phyloP scores from a whole-genome alignment of 1,140 invertebrate genomes.

The Drosophila rhopaloa region DNA sequence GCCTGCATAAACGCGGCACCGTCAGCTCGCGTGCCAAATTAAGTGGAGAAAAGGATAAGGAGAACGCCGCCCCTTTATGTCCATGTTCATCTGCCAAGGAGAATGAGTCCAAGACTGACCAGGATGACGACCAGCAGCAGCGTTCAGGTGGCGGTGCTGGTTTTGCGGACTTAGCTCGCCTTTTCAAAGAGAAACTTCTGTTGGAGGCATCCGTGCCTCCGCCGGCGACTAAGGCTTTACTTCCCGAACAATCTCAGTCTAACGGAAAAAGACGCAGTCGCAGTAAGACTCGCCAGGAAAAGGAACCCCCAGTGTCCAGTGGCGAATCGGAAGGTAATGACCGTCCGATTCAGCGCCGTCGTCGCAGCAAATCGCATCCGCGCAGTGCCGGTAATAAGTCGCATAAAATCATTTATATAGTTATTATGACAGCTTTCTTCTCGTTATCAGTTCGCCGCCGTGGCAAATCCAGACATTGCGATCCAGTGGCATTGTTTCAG shows the following conservation, averaged over 20 bases:
- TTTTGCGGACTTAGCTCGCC: conserved; percentile 16
- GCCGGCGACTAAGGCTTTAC: neutral
- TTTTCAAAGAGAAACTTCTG: conserved; percentile 50
- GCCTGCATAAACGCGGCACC: conserved; percentile 65
- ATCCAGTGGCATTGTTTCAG: conserved; percentile 91
- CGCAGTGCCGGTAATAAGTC: conserved; percentile 38
- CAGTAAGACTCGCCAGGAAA: conserved; percentile 34
- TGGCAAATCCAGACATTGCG: conserved; percentile 63
- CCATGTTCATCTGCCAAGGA: conserved; percentile 5
- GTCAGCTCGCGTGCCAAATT: conserved; percentile 78
- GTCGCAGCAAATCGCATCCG: conserved; percentile 32
- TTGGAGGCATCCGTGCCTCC: conserved; percentile 33
- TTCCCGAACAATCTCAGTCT: neutral
- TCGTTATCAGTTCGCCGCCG: conserved; percentile 14
- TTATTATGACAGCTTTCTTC: neutral
- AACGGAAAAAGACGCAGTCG: conserved; percentile 43
- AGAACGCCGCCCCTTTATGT: conserved; percentile 20
- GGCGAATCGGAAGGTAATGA: conserved; percentile 16
- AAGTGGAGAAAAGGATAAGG: conserved; percentile 34
- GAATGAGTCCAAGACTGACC: conserved; percentile 22
- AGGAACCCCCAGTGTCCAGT: conserved; percentile 11
- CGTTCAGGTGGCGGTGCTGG: conserved; percentile 8
- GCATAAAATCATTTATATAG: neutral
- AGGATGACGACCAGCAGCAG: conserved; percentile 4
- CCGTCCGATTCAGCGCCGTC: conserved; percentile 11